A percentile compares a stretch with the other conserved stretches of the same genome.
phyloP scores from a whole-genome alignment of 37 sponge, comb jelly and placozoan species.

The Dysidea cf. avara region DNA sequence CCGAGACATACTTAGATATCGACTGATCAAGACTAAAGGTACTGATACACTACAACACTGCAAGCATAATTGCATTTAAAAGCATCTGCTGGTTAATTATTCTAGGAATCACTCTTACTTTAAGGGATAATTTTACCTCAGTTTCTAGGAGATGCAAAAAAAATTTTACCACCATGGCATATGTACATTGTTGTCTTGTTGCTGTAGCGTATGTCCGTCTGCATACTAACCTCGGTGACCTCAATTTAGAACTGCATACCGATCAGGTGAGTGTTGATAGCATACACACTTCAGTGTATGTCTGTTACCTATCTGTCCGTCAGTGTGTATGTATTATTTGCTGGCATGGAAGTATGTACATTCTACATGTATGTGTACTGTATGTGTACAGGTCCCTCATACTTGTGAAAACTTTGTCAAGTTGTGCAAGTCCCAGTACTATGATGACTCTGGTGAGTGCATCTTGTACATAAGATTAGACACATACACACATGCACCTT shows the following conservation, averaged over 20 bases:
- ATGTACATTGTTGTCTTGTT: not conserved
- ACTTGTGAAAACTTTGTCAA: slow-evolving; percentile 91
- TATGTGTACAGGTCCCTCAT: slow-evolving; percentile 50
- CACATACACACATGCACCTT: no score
- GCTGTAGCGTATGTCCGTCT: slow-evolving; percentile 83
- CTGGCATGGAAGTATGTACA: no score
- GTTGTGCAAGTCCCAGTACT: slow-evolving; percentile 78
- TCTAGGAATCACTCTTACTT: no score
- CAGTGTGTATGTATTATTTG: not conserved
- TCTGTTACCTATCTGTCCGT: not conserved
- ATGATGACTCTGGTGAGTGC: slow-evolving; percentile 79
- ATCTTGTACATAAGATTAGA: not conserved
- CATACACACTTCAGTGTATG: not conserved
- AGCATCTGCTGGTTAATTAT: not conserved
- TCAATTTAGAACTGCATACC: slow-evolving; percentile 92
- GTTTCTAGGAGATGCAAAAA: no score
- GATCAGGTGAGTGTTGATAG: slow-evolving; percentile 50
- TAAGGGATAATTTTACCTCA: no score
- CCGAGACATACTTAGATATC: slow-evolving; percentile 55
- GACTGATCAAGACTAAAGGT: slow-evolving; percentile 78
- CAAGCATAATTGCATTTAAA: no score
- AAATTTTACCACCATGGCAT: no score
- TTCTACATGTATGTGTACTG: no score
- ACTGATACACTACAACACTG: no score
- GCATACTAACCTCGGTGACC: slow-evolving; percentile 77